Evolutionary conservation across 1,140 invertebrate species (phyloP), one percentile per base, ranked within the genome.

Genomic region (Monomorium pharaonis): DNA sequence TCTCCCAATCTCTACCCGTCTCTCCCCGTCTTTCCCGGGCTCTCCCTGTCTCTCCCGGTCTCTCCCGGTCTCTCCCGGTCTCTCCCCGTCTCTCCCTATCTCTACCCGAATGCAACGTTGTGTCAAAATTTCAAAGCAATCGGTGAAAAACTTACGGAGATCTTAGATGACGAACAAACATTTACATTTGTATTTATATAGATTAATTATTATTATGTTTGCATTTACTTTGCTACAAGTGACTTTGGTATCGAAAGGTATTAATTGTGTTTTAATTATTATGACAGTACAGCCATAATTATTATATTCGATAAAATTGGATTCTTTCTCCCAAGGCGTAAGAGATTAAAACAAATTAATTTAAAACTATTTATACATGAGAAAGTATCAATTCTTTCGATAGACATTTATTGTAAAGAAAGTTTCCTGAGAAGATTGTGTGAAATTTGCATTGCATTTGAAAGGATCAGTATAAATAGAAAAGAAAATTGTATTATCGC

Each of bases 401-500:
- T 12, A 62, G 18, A 14, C 27, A 10, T 37, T 60, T 3, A 18
- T 49, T n/a, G 33, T 14, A 9, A 60, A 62, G 24, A 47, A 77
- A 62, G 47, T 33, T 18, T 74, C 21, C 37, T n/a, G 18, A 54
- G 18, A 33, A n/a, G 37, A 76, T 76, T 27, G 30, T 5, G 3
- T 37, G 33, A 33, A 42, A 58, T 27, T 42, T 2, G 37, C 54
- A 60, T 58, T 58, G 51, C 16, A 56, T 42, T 58, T 27, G 69
- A 54, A 37, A 33, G 10, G n/a, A 33, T 37, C 37, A 30, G 47
- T 51, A 30, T n/a, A 44, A 16, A 76, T 67, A 67, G n/a, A 10
- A 77, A 63, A 54, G 9, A 81, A 70, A 56, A 56, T 44, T 12
- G 30, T 70, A 44, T 56, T 70, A 56, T 62, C 56, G 21, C 37